A percentile compares a stretch with the other conserved stretches of the same genome.
Conservation (phyloP, 2,888 invertebrate species). For the Andrena bicolor region DNA sequence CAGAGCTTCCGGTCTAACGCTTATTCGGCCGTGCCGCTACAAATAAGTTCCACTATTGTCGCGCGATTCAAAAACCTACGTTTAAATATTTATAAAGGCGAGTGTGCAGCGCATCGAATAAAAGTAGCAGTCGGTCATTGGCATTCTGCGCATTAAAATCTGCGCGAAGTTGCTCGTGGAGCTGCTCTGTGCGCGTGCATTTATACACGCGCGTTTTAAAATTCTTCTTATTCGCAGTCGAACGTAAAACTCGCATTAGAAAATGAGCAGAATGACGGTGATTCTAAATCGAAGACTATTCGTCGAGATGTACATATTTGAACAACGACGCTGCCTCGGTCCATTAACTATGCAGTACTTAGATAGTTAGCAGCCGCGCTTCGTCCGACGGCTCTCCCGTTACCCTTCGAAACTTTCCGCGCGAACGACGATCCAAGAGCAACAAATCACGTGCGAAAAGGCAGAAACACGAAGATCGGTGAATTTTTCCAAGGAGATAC, state of each 20-base stretch:
- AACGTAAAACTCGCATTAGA: too few relatives aligned
- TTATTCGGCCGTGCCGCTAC: background rate
- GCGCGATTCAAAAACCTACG: too few relatives aligned
- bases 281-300: background rate
- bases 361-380: background rate
- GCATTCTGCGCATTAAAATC: constrained; percentile 37
- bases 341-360: too few relatives aligned
- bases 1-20: too few relatives aligned
- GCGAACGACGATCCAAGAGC: background rate
- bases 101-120: background rate
- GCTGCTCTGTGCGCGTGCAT: background rate
- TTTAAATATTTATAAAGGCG: too few relatives aligned
- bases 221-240: background rate
- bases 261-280: background rate
- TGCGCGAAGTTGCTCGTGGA: constrained; percentile 22
- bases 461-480: background rate
- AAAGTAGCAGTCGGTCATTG: constrained; percentile 58
- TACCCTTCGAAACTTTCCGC: background rate
- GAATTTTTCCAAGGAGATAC: constrained; percentile 45
- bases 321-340: background rate
- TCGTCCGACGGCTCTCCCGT: background rate
- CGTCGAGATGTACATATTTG: background rate
- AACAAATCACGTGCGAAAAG: constrained; percentile 14
- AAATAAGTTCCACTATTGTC: background rate
- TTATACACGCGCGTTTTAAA: constrained; percentile 3